A percentile compares a stretch with the other conserved stretches of the same genome.
Conservation (phyloP, 2,888 invertebrate genomes). For the Ochlodes sylvanus region DNA sequence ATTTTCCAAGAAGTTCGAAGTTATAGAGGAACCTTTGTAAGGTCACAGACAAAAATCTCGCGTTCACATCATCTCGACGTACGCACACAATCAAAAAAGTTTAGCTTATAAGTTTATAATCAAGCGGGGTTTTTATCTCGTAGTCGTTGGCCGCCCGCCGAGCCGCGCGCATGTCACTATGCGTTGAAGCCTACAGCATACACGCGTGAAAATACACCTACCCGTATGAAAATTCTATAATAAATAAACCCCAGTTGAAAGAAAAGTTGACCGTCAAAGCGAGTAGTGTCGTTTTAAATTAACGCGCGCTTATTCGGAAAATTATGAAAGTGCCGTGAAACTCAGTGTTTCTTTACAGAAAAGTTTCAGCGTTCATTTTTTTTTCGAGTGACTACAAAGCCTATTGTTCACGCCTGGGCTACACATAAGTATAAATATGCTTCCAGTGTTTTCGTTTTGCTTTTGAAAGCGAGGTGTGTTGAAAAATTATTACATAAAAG, state of each 20-base stretch:
- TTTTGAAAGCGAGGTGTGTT: conserved; percentile 77
- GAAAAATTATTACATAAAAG: conserved; percentile 79
- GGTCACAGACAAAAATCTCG: conserved; percentile 75
- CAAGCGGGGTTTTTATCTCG: conserved; percentile 84
- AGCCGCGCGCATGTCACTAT: conserved; percentile 74
- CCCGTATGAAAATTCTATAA: conserved; percentile 64
- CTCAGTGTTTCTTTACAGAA: conserved; percentile 69
- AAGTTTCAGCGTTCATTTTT: conserved; percentile 65
- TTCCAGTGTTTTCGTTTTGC: conserved; percentile 74
- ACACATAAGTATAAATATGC: conserved; percentile 69
- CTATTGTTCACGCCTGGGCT: conserved; percentile 70
- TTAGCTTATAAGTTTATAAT: conserved; percentile 85
- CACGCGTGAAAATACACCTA: conserved; percentile 71
- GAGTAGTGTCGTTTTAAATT: conserved; percentile 67
- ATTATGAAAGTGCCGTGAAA: conserved; percentile 81
- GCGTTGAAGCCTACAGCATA: conserved; percentile 65
- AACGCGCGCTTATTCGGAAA: conserved; percentile 68
- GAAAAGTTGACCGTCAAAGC: conserved; percentile 60
- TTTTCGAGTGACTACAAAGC: conserved; percentile 77
- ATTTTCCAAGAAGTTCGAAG: conserved; percentile 7
- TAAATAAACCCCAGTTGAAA: conserved; percentile 57
- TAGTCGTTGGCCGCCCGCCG: conserved; percentile 80
- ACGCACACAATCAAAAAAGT: conserved; percentile 80
- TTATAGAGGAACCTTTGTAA: conserved; percentile 74
- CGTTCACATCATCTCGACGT: conserved; percentile 67